Conservation (phyloP, 53 echinoderm and acorn worm species). For the Astropecten irregularis region DNA sequence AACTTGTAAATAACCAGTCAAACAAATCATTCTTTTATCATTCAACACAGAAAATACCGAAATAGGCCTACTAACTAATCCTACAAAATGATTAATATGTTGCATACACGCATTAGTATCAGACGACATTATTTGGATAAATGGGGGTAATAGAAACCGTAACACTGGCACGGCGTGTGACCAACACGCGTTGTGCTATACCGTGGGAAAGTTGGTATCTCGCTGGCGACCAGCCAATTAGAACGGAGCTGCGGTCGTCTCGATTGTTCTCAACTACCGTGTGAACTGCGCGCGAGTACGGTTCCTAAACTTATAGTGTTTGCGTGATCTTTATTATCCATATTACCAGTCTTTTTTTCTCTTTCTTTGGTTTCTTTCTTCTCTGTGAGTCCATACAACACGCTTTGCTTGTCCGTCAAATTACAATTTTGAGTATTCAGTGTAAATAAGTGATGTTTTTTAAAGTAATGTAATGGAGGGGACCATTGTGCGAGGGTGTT, state of each 20-base stretch:
- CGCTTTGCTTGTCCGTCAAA: slow-evolving; percentile 19
- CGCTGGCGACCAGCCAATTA: slow-evolving; percentile 34
- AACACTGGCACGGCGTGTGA: slow-evolving; percentile 25
- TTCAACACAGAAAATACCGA: no score
- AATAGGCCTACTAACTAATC: no score
- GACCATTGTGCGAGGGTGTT: slow-evolving; percentile 28
- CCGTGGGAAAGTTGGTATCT: slow-evolving; percentile 52
- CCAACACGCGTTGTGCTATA: slow-evolving; percentile 42
- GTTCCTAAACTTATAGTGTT: slow-evolving; percentile 28
- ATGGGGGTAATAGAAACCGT: slow-evolving; percentile 54
- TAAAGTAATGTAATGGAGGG: slow-evolving; percentile 47
- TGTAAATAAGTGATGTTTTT: slow-evolving; percentile 59
- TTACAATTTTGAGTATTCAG: slow-evolving; percentile 40
- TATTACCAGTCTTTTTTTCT: neutral
- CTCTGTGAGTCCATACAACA: no score
- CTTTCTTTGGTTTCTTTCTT: neutral
- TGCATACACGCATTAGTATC: no score
- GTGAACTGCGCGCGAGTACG: slow-evolving; percentile 24
- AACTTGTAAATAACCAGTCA: no score
- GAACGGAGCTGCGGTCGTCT: slow-evolving; percentile 16
- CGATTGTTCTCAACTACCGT: slow-evolving; percentile 39
- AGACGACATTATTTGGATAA: no score
- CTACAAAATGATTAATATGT: no score
- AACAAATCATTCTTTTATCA: no score
- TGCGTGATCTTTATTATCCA: slow-evolving; percentile 3